Conservation (phyloP, 2,888 invertebrate genomes). For the Xylocampa areola region DNA sequence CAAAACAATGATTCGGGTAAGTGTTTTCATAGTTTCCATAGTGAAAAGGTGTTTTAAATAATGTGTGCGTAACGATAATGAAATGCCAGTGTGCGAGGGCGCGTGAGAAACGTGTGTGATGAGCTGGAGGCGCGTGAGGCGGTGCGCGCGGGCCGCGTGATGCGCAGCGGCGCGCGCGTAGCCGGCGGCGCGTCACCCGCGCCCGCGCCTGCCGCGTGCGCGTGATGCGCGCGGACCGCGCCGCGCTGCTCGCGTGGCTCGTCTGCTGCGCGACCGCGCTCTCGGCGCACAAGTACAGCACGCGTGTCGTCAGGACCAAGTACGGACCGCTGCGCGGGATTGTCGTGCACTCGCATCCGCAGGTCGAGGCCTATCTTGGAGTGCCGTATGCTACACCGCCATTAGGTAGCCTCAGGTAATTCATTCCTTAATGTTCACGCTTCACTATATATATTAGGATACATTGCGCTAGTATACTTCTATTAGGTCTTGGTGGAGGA, state of each 20-base stretch:
- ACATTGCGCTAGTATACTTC: no score
- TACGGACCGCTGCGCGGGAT: slow-evolving; percentile 97
- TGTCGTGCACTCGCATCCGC: slow-evolving; percentile 94
- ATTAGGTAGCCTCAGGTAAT: slow-evolving; percentile 95
- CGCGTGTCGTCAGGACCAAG: slow-evolving; percentile 95
- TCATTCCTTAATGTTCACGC: slow-evolving; percentile 33
- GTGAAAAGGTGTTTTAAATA: slow-evolving; percentile 35
- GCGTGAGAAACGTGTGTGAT: slow-evolving; percentile 77
- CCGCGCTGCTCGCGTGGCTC: slow-evolving; percentile 90
- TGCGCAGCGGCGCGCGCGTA: slow-evolving; percentile 75
- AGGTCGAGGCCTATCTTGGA: slow-evolving; percentile 97
- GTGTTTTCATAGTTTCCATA: slow-evolving; percentile 52
- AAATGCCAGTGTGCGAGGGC: slow-evolving; percentile 77
- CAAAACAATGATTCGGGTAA: slow-evolving; percentile 82
- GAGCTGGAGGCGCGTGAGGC: slow-evolving; percentile 71
- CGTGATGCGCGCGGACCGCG: slow-evolving; percentile 87
- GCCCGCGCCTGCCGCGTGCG: slow-evolving; percentile 76
- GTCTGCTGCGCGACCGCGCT: slow-evolving; percentile 88
- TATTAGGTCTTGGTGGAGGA: no score
- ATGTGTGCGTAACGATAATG: slow-evolving; percentile 45
- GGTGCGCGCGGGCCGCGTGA: slow-evolving; percentile 76
- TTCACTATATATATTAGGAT: no score
- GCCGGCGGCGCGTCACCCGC: slow-evolving; percentile 74
- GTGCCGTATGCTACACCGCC: slow-evolving; percentile 98
- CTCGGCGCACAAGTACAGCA: slow-evolving; percentile 94